phyloP scores from a whole-genome alignment of 2,888 invertebrate genomes.

The Harmothoe impar region DNA sequence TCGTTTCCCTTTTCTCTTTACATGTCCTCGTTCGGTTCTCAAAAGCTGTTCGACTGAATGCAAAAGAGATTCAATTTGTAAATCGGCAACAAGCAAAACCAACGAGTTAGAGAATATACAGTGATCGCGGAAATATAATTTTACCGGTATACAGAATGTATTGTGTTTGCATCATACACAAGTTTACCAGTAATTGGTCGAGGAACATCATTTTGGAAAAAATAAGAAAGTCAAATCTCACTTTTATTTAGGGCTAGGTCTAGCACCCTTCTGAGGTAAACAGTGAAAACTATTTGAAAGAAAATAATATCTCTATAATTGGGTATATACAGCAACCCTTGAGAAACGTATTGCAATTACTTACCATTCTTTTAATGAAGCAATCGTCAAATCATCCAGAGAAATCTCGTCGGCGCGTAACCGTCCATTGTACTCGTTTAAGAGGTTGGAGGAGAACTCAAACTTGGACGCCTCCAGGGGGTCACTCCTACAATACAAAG shows the following conservation, averaged over 20 bases:
- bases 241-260: no score
- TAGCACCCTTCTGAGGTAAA: no score
- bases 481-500: conserved; percentile 87
- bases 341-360: conserved; percentile 22
- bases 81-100: background rate
- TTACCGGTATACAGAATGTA: no score
- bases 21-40: conserved; percentile 83
- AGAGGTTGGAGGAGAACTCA: conserved; percentile 93
- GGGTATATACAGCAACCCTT: no score
- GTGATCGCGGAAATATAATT: no score
- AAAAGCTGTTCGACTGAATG: conserved; percentile 66
- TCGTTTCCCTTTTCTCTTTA: conserved; percentile 71
- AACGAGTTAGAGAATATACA: no score
- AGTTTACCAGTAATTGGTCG: no score
- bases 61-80: conserved; percentile 23
- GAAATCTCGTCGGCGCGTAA: conserved; percentile 93
- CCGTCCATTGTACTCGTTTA: conserved; percentile 94
- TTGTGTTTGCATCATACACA: no score
- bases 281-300: no score
- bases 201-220: no score
- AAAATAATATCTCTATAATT: no score
- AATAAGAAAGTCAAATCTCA: no score
- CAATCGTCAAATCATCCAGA: conserved; percentile 95
- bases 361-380: conserved; percentile 91
- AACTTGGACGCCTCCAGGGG: conserved; percentile 91